Conservation (phyloP, 2,888 invertebrate species). For the Mongoloraphidia duomilia region DNA sequence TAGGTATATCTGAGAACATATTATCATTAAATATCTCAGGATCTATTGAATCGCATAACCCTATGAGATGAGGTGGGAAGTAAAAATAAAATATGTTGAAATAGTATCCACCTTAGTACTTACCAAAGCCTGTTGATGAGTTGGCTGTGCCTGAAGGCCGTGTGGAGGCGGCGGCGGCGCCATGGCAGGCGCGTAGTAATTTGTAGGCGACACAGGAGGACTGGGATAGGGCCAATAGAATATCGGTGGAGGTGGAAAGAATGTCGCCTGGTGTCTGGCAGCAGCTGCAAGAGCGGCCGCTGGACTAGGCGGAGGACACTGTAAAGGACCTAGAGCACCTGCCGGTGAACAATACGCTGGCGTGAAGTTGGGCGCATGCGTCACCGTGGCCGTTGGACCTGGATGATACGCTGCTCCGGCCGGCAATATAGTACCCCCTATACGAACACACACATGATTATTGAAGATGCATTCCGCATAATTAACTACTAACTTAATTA, state of each 20-base stretch:
- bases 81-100: too few species aligned
- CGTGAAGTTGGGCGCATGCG: conserved; percentile 34
- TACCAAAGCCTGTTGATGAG: conserved; percentile 28
- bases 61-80: too few species aligned
- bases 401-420: conserved; percentile 25
- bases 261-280: conserved; percentile 19
- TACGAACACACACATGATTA: conserved; percentile 15
- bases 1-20: too few species aligned
- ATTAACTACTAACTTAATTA: too few species aligned
- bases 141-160: conserved; percentile 21
- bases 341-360: conserved; percentile 35
- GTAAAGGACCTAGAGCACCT: conserved; percentile 29
- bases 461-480: too few species aligned
- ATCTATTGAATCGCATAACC: not conserved
- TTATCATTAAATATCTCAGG: too few species aligned
- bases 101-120: conserved; percentile 7
- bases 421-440: conserved; percentile 46
- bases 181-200: conserved; percentile 59
- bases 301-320: conserved; percentile 21
- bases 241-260: conserved; percentile 49
- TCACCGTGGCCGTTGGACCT: conserved; percentile 26
- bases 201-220: conserved; percentile 85
- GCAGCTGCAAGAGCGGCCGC: conserved; percentile 39
- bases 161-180: conserved; percentile 29
- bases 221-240: conserved; percentile 92